Conservation (phyloP, 2,888 invertebrate genomes). For the Polylopha cassiicola region DNA sequence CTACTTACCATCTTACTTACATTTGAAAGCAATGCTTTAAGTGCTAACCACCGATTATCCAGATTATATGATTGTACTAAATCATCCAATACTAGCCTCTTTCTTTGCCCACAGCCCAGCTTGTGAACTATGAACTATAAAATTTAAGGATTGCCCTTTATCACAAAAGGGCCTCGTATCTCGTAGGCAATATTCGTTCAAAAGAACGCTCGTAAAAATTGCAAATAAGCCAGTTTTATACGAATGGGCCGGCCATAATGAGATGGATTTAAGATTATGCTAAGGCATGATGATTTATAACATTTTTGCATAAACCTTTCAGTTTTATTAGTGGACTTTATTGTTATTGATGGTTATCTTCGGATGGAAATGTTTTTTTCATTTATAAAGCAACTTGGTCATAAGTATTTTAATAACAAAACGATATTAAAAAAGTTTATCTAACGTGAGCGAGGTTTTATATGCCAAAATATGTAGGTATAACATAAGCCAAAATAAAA, state of each 20-base stretch:
- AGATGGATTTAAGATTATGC: slow-evolving; percentile 41
- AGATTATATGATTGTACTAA: slow-evolving; percentile 65
- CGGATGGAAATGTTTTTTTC: too few relatives aligned
- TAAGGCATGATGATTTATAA: slow-evolving; percentile 32
- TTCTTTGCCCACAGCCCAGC: slow-evolving; percentile 43
- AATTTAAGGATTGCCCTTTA: slow-evolving; percentile 67
- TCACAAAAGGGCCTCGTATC: slow-evolving; percentile 62
- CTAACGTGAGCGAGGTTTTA: too few relatives aligned
- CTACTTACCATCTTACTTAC: slow-evolving; percentile 29
- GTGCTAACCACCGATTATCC: slow-evolving; percentile 66
- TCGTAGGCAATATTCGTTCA: slow-evolving; percentile 39
- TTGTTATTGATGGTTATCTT: slow-evolving; percentile 1
- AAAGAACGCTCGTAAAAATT: slow-evolving; percentile 69
- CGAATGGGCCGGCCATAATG: slow-evolving; percentile 45
- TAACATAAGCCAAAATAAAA: too few relatives aligned
- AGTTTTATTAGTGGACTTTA: background rate
- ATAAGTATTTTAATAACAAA: too few relatives aligned
- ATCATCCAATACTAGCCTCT: slow-evolving; percentile 65
- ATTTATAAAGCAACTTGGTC: too few relatives aligned
- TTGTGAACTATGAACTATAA: slow-evolving; percentile 73
- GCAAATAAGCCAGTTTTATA: slow-evolving; percentile 64
- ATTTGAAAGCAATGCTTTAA: slow-evolving; percentile 44
- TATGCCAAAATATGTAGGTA: too few relatives aligned
- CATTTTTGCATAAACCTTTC: slow-evolving; percentile 16
- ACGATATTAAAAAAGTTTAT: too few relatives aligned